These are phyloP conservation scores for Pimpla rufipes DNA, from an alignment of 2,888 invertebrate genomes.

Conservation along the genomic window DNA sequence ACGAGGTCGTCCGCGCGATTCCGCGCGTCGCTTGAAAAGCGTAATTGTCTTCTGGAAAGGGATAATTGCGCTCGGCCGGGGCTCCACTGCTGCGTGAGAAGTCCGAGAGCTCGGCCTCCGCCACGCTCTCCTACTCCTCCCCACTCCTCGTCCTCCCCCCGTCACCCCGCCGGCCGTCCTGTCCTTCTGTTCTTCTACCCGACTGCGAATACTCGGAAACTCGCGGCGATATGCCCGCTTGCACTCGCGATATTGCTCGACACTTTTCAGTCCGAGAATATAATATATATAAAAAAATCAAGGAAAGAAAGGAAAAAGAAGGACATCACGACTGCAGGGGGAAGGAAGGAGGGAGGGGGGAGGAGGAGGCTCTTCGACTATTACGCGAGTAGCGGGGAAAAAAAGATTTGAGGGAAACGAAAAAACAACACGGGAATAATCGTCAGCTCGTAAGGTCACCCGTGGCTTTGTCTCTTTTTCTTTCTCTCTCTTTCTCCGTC, in stretches of 20 bases:
- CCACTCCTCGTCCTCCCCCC: slow-evolving; percentile 41
- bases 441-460: slow-evolving; percentile 38
- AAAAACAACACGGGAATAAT: slow-evolving; percentile 22
- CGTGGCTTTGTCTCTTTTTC: no score
- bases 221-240: slow-evolving; percentile 49
- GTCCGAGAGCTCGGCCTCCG: slow-evolving; percentile 62
- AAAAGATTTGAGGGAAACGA: background rate
- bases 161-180: slow-evolving; percentile 36
- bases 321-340: background rate
- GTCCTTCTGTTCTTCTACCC: slow-evolving; percentile 52
- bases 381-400: slow-evolving; percentile 18
- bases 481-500: no score
- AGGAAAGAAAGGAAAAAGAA: slow-evolving; percentile 21
- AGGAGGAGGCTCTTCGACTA: no score
- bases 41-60: slow-evolving; percentile 81
- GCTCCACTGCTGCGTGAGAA: slow-evolving; percentile 69
- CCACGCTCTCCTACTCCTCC: slow-evolving; percentile 60
- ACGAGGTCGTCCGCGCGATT: slow-evolving; percentile 70
- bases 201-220: slow-evolving; percentile 49
- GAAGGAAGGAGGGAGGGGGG: no score
- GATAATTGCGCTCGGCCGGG: slow-evolving; percentile 76
- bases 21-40: slow-evolving; percentile 74
- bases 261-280: slow-evolving; percentile 32
- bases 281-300: slow-evolving; percentile 7
- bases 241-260: slow-evolving; percentile 51